Conservation (phyloP, 2,113 vertebrate genomes). For the Cyphomyrus discorhynchus region DNA sequence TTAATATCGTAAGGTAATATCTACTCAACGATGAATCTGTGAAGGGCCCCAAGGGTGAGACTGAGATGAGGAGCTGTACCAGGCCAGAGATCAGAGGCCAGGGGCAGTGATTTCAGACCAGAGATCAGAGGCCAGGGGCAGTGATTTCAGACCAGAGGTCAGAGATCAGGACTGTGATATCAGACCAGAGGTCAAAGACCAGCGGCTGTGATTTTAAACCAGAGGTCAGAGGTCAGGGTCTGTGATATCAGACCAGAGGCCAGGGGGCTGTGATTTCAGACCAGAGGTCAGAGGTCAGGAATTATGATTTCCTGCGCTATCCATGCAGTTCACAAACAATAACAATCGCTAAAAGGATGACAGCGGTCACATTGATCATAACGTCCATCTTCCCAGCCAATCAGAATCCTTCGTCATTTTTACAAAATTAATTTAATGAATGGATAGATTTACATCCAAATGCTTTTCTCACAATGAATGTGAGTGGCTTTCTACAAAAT, state of each 20-base stretch:
- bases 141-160: too few relatives aligned
- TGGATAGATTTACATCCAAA: not conserved
- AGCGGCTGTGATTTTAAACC: too few relatives aligned
- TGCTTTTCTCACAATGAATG: not conserved
- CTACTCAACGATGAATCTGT: slow-evolving; percentile 30
- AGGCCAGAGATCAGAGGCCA: not conserved
- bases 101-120: not conserved
- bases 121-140: too few relatives aligned
- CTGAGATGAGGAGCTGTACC: slow-evolving; percentile 4
- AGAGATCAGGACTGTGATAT: too few relatives aligned
- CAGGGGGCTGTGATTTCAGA: not conserved
- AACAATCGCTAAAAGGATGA: not conserved
- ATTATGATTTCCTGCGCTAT: slow-evolving; percentile 14
- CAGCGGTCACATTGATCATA: not conserved
- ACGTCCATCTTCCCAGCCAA: not conserved
- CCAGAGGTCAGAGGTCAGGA: slow-evolving; percentile 17
- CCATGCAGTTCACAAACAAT: not conserved
- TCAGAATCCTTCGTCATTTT: not conserved
- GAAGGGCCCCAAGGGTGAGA: slow-evolving; percentile 8
- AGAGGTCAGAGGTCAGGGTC: not conserved
- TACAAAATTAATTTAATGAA: slow-evolving; percentile 5
- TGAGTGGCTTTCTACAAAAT: not conserved
- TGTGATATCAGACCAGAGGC: not conserved
- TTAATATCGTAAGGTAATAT: slow-evolving; percentile 41
- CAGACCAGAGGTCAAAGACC: not conserved